These are phyloP conservation scores for Digitonthophagus gazella DNA, from an alignment of 2,888 invertebrate species.

Conservation along the genomic window DNA sequence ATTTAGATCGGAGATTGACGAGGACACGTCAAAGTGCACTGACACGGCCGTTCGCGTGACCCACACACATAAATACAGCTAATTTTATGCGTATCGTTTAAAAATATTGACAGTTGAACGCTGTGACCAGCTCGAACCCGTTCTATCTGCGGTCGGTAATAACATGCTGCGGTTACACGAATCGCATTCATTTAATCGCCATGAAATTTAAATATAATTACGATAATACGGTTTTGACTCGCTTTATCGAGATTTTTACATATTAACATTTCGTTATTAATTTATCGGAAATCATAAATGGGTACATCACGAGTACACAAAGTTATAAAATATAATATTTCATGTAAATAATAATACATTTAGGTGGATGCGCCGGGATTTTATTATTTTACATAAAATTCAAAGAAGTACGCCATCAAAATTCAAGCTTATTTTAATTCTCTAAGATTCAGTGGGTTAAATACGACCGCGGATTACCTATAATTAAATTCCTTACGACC, in stretches of 20 bases:
- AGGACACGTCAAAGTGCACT: neutral
- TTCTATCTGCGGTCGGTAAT: neutral
- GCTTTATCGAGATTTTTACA: too few species aligned
- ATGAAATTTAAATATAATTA: neutral
- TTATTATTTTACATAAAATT: neutral
- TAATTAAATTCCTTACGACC: neutral
- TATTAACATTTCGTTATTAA: too few species aligned
- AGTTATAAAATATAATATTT: too few species aligned
- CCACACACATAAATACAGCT: neutral
- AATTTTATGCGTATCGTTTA: neutral
- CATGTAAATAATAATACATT: too few species aligned
- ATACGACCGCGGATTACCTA: neutral
- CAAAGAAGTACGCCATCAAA: neutral
- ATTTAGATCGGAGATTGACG: neutral
- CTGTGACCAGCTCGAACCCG: neutral
- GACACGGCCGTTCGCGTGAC: neutral
- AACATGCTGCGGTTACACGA: neutral
- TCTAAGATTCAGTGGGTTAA: neutral
- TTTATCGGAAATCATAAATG: too few species aligned
- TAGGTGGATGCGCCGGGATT: neutral
- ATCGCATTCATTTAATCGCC: neutral
- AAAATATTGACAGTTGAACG: neutral
- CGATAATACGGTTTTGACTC: neutral
- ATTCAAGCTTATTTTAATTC: neutral
- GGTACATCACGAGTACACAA: too few species aligned